phyloP scores from a whole-genome alignment of 2,888 invertebrate genomes.

The Thera britannica region DNA sequence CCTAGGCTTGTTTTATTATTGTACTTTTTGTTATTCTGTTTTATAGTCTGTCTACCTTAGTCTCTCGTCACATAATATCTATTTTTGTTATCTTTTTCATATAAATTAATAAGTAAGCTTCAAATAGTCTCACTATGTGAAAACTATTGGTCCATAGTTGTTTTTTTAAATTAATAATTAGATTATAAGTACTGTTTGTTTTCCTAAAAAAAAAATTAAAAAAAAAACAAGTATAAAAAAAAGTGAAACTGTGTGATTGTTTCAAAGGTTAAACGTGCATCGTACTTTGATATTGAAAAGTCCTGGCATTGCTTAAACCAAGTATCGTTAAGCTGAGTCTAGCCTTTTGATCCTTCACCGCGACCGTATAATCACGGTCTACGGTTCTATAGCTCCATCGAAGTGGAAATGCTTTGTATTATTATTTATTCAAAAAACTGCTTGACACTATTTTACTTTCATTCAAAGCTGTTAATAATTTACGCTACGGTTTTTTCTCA shows the following conservation, averaged over 20 bases:
- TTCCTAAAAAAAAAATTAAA: too few relatives aligned
- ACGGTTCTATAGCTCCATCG: not conserved
- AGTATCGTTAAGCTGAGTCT: not conserved
- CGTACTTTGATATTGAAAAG: not conserved
- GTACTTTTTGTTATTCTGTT: too few relatives aligned
- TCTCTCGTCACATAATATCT: too few relatives aligned
- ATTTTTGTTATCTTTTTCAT: too few relatives aligned
- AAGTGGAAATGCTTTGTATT: not conserved
- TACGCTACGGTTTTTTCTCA: constrained; percentile 12
- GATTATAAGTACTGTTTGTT: too few relatives aligned
- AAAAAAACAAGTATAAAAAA: too few relatives aligned
- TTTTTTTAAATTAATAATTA: too few relatives aligned
- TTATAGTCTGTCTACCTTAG: too few relatives aligned
- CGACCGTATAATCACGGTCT: not conserved
- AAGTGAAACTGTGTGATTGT: not conserved
- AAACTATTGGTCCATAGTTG: too few relatives aligned
- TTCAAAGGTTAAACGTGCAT: not conserved
- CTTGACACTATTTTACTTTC: constrained; percentile 1
- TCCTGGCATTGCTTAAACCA: not conserved
- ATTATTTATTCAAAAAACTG: constrained; percentile 1
- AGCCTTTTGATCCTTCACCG: not conserved
- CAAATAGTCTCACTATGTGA: too few relatives aligned
- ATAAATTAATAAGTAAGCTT: too few relatives aligned
- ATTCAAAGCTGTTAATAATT: constrained; percentile 6
- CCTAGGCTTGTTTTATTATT: too few relatives aligned